Evolutionary conservation across 2,113 vertebrate genomes (phyloP), one percentile per base, ranked within the genome.

Genomic region (Sula dactylatra): DNA sequence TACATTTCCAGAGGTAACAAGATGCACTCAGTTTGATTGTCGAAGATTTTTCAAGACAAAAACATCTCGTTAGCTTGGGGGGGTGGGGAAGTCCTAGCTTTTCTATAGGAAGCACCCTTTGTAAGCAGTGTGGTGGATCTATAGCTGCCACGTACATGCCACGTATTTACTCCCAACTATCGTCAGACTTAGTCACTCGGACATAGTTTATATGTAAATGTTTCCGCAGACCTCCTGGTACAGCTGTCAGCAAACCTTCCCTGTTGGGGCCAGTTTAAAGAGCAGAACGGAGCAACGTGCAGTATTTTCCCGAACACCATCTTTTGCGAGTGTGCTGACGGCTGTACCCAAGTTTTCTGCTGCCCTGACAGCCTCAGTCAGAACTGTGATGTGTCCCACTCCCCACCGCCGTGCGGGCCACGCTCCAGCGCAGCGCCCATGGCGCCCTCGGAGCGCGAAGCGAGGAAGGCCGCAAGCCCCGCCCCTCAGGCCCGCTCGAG

Each of bases 281-380:
- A 52, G 29, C n/a, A 38, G 9, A 31, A 45, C 0, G 16, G 31
- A 13, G 11, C 2, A 1, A 72, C 6, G 9, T 2, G 0, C 0
- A 11, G 1, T 2, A 7, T 36, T 55, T 69, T 10, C 25, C 54
- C 62, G 16, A 29, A 72, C 7, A 11, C 12, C 4, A 4, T 5
- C 15, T 10, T 55, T 45, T 13, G 9, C 4, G 7, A 54, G 18
- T 0, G 1, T 1, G 11, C 10, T 2, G 3, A 27, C 14, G 13
- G 7, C 55, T 1, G 3, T 1, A 13, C 8, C 31, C 6, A 34
- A 9, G 3, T 0, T 16, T 59, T 21, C 5, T 32, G 8, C 62
- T 13, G 38, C 18, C 17, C 25, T 7, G n/a, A n/a, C 29, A 49
- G 17, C 45, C 42, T 58, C 49, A 7, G 0, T 2, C 47, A 9